These are phyloP conservation scores for Apodemus agrarius DNA, from an alignment of 2,797 vertebrate species.

Conservation along the genomic window DNA sequence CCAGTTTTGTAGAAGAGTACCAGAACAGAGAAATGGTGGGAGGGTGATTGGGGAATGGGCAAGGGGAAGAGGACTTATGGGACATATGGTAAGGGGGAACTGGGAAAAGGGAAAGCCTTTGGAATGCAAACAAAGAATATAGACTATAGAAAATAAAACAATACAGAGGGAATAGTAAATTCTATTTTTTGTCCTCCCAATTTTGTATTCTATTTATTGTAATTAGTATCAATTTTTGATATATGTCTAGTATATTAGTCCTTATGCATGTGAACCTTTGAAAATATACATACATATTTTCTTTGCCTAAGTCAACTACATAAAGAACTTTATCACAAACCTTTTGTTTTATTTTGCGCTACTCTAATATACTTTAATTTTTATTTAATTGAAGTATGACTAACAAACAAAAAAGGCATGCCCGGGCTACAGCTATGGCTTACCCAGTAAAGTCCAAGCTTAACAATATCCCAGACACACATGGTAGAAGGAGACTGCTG, in stretches of 20 bases:
- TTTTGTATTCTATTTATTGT: not conserved
- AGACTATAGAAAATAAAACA: too few species aligned
- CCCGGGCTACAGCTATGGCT: not conserved
- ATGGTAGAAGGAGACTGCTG: not conserved
- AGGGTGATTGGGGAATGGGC: too few species aligned
- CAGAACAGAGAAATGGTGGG: too few species aligned
- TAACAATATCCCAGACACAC: too few species aligned
- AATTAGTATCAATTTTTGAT: not conserved
- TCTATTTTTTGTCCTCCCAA: not conserved
- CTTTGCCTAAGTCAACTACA: not conserved
- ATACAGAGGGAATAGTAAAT: not conserved
- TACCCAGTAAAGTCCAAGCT: not conserved
- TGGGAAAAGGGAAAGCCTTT: too few species aligned
- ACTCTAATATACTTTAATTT: not conserved
- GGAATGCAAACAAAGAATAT: too few species aligned
- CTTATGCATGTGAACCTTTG: not conserved
- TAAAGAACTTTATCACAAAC: not conserved
- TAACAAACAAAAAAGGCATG: not conserved
- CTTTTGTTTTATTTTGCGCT: not conserved
- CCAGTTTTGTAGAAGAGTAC: too few species aligned
- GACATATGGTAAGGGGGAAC: too few species aligned
- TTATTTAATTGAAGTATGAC: not conserved
- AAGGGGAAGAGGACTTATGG: too few species aligned
- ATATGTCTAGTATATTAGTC: not conserved
- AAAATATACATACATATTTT: constrained; percentile 16